A percentile compares a stretch with the other conserved stretches of the same genome.
Conservation (phyloP, 2,797 vertebrate genomes). For the Pipistrellus pygmaeus region DNA sequence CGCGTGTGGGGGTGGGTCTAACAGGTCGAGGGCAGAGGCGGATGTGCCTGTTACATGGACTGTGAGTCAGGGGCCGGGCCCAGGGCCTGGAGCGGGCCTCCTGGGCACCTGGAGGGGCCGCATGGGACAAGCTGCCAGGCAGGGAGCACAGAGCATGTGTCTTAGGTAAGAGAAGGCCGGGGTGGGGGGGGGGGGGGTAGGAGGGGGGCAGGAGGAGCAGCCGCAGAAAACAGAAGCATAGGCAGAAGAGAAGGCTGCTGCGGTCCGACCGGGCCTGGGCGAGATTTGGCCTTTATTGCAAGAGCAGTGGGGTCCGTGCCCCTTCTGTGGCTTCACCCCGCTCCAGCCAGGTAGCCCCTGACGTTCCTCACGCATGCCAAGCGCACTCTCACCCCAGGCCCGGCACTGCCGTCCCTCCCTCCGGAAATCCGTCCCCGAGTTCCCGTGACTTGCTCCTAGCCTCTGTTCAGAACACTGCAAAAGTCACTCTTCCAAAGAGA, state of each 20-base stretch:
- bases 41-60: not conserved
- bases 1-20: not conserved
- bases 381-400: not conserved
- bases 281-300: not conserved
- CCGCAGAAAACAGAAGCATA: not conserved
- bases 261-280: fast-evolving
- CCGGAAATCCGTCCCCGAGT: not conserved
- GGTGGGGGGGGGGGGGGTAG: fast-evolving
- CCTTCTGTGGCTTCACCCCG: not conserved
- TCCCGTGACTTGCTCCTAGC: not conserved
- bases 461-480: not conserved
- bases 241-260: not conserved
- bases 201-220: not conserved
- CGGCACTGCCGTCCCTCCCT: not conserved
- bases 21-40: not conserved
- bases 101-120: not conserved
- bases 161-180: not conserved
- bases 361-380: not conserved
- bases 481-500: not conserved
- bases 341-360: not conserved
- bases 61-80: not conserved
- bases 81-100: not conserved
- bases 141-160: not conserved
- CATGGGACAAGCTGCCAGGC: not conserved
- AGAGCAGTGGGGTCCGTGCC: not conserved